A percentile compares a stretch with the other conserved stretches of the same genome.
Conservation (phyloP, 2,797 vertebrate genomes). For the Pangasius sanitwongsei region DNA sequence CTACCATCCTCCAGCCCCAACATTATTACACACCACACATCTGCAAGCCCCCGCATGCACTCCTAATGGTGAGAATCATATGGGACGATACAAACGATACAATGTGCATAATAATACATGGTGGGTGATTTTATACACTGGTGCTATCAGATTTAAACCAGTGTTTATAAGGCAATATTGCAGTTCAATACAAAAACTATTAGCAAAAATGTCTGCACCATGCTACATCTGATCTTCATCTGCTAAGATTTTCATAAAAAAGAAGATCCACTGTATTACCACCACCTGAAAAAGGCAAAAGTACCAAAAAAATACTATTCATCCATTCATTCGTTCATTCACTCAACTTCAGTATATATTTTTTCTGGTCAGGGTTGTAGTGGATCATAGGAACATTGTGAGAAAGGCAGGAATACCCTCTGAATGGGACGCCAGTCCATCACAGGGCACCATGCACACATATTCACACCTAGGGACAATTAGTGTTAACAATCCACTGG, state of each 20-base stretch:
- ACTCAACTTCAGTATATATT: background rate
- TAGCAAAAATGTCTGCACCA: background rate
- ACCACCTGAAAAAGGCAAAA: background rate
- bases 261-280: background rate
- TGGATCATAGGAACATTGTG: background rate
- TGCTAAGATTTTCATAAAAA: background rate
- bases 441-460: background rate
- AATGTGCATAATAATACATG: background rate
- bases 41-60: conserved; percentile 3
- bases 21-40: background rate
- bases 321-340: background rate
- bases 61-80: background rate
- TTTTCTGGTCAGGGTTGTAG: background rate
- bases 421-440: background rate
- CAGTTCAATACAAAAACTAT: background rate
- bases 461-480: background rate
- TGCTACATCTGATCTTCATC: background rate
- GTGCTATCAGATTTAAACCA: background rate
- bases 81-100: background rate
- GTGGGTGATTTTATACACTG: background rate
- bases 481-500: background rate
- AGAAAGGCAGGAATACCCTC: background rate
- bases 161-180: background rate
- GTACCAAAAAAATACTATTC: background rate
- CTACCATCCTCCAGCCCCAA: background rate